Evolutionary conservation across 35 echinoderm and acorn worm genomes (phyloP), one percentile per base, ranked within the genome.

Genomic region (Ophioderma brevispina): DNA sequence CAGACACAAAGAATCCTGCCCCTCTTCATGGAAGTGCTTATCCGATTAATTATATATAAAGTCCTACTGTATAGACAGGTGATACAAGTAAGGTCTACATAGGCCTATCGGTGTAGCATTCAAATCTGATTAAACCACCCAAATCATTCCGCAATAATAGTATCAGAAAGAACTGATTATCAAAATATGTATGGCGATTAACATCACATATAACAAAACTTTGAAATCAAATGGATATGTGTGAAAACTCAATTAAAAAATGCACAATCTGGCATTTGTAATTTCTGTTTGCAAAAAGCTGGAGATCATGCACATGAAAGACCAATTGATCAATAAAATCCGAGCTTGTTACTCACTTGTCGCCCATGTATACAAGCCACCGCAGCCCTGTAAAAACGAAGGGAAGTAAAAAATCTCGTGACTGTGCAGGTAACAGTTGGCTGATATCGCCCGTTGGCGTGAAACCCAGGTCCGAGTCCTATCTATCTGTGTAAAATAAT

Each of bases 81-180:
- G 41, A 78, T 35, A 33, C 23, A 40, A 42, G 36, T 21, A 25
- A 46, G 25, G 41, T 32, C 3, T 88, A 88, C 41, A 78, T 87
- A 76, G 70, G 86, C 64, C 36, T 88, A 38, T 78, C 86, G 86
- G 39, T 35, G 31, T 37, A 32, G 6, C 35, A 31, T 88, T 88
- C 33, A 88, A 43, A 3, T 0, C 35, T 32, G 86, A 23, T 88
- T 78, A 36, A 88, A 78, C 17, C 78, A 88, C 30, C 75, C n/a
- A n/a, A n/a, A n/a, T n/a, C n/a, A n/a, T n/a, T n/a, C 41, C 75
- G 79, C 19, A 33, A 43, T 18, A 40, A 77, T 23, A 39, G 17
- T 76, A 77, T 39, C 6, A 41, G 79, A 78, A 88, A 19, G 64
- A 78, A 78, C 86, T 5, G 86, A 88, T 35, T 88, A 8, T 78